Conservation (phyloP, 1,140 invertebrate genomes). For the Penaeus vannamei region DNA sequence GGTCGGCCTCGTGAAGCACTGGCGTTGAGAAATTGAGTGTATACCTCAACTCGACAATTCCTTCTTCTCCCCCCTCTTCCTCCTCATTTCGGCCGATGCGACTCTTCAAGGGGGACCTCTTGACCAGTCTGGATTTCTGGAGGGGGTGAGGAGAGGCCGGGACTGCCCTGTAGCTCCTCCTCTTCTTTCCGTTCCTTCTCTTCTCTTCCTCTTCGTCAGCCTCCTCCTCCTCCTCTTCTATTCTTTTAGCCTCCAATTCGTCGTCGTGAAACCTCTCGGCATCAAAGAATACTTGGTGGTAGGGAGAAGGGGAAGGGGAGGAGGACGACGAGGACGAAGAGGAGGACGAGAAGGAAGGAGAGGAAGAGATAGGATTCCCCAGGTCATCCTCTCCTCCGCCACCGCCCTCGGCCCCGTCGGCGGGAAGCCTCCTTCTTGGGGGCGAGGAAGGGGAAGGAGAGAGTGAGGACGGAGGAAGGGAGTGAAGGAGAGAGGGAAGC, state of each 20-base stretch:
- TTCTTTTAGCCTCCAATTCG: constrained; percentile 48
- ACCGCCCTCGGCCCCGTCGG: constrained; percentile 53
- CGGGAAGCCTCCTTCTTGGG: constrained; percentile 38
- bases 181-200: neutral
- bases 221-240: constrained; percentile 48
- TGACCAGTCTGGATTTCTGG: constrained; percentile 49
- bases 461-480: constrained; percentile 16
- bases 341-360: too few species aligned
- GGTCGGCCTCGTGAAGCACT: constrained; percentile 52
- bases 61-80: constrained; percentile 46
- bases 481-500: constrained; percentile 46
- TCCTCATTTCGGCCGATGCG: neutral
- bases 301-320: constrained; percentile 2
- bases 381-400: neutral
- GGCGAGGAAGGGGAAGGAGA: constrained; percentile 16
- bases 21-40: constrained; percentile 62
- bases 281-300: constrained; percentile 53
- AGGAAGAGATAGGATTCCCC: too few species aligned
- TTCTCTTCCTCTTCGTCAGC: constrained; percentile 31
- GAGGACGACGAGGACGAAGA: neutral
- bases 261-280: constrained; percentile 52
- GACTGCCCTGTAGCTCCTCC: constrained; percentile 12
- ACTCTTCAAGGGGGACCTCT: constrained; percentile 48
- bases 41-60: constrained; percentile 59
- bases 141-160: constrained; percentile 61